Conservation (phyloP, 1,140 invertebrate genomes). For the Teleopsis dalmanni region DNA sequence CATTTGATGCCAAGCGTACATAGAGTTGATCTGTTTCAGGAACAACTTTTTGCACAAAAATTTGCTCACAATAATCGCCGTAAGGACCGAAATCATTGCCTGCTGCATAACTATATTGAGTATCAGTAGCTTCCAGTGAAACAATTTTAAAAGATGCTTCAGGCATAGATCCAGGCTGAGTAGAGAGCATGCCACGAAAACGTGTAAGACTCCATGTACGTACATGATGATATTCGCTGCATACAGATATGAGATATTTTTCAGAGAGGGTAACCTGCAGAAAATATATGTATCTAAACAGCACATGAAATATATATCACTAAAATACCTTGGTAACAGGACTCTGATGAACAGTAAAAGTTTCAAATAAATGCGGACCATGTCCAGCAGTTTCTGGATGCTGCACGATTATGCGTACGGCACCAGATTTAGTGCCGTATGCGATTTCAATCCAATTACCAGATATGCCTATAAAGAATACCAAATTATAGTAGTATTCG, state of each 20-base stretch:
- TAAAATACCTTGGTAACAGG: slow-evolving; percentile 81
- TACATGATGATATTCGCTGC: slow-evolving; percentile 96
- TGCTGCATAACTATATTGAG: slow-evolving; percentile 63
- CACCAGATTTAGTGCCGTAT: slow-evolving; percentile 92
- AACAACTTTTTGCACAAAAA: slow-evolving; percentile 96
- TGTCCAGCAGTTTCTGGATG: slow-evolving; percentile 98
- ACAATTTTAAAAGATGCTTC: slow-evolving; percentile 87
- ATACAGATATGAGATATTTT: slow-evolving; percentile 94
- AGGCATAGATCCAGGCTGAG: slow-evolving; percentile 92
- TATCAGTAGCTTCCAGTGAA: slow-evolving; percentile 59
- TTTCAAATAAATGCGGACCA: slow-evolving; percentile 95
- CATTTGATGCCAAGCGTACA: slow-evolving; percentile 89
- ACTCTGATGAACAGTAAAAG: slow-evolving; percentile 94
- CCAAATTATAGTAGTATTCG: not conserved
- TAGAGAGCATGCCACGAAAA: slow-evolving; percentile 94
- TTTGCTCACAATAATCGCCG: slow-evolving; percentile 95
- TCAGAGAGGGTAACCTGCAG: slow-evolving; percentile 84
- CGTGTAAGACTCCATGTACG: slow-evolving; percentile 93
- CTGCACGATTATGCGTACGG: slow-evolving; percentile 93
- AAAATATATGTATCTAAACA: slow-evolving; percentile 19
- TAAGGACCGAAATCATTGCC: slow-evolving; percentile 89
- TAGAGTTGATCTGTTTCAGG: slow-evolving; percentile 93
- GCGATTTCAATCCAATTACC: slow-evolving; percentile 99
- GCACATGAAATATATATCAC: not conserved
- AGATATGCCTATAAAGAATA: slow-evolving; percentile 65